Evolutionary conservation across 2,888 invertebrate genomes (phyloP), one percentile per base, ranked within the genome.

Genomic region (Poecilobothrus nobilitatus): DNA sequence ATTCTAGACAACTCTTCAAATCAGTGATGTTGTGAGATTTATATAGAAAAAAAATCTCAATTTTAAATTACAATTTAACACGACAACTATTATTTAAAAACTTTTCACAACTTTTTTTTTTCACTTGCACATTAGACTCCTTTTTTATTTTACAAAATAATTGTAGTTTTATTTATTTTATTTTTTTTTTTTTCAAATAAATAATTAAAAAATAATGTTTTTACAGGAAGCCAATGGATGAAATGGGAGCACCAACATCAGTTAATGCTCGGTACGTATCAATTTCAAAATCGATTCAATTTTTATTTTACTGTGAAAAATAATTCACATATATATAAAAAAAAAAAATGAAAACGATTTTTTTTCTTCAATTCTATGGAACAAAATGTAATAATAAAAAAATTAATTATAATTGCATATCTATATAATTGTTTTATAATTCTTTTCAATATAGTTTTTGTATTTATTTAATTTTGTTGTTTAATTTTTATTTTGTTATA

Each of bases 211-310:
- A 53, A 53, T 15, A 53, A 53, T 53, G 18, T 90, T 89, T 79
- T 88, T 91, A 89, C 86, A 93, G 92, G 84, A 92, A 92, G 76
- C 87, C 92, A 73, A 91, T 92, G 83, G 92, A 92, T 83, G 92
- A 92, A 79, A 91, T 91, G 77, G 90, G 89, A 74, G 92, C 91
- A 79, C 88, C 92, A 69, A 89, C 91, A 72, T 92, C 92, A 75
- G 92, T 92, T 78, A 92, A 92, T 84, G 90, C 91, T 79, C 91
- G 92, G 92, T 92, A 85, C 91, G 92, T 91, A 79, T 75, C 76
- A 77, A 78, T 79, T 77, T 76, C 74, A 75, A 75, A 75, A 75
- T 74, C 75, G 74, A 76, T 75, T 73, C n/a, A 63, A 8, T 22
- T 10, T 69, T 27, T 62, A 67, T 61, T 69, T 69, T 67, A 66